Conservation (phyloP, 1,140 invertebrate species). For the Macrocentrus cingulum region DNA sequence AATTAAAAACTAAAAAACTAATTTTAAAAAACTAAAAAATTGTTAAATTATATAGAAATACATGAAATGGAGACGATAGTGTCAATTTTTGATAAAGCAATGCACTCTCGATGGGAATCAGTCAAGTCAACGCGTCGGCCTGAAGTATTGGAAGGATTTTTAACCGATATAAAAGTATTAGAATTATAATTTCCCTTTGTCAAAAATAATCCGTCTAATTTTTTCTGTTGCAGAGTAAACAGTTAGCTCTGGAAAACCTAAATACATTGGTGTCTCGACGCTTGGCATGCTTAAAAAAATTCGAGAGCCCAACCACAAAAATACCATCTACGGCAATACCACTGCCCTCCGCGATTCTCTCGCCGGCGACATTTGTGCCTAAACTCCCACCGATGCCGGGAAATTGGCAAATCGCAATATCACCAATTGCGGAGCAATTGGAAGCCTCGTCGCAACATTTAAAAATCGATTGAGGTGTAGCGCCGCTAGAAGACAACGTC, state of each 20-base stretch:
- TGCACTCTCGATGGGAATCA: conserved; percentile 42
- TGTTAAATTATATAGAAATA: too few species aligned
- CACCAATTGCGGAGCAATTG: conserved; percentile 1
- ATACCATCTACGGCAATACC: conserved; percentile 6
- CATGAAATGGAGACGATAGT: conserved; percentile 45
- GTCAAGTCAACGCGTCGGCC: conserved; percentile 36
- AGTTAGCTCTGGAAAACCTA: conserved; percentile 40
- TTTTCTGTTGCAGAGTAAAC: conserved; percentile 40
- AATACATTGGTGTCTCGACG: conserved; percentile 31
- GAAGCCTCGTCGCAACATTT: background rate
- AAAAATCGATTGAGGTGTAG: conserved; percentile 9
- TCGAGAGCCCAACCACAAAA: too few species aligned
- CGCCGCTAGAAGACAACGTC: background rate
- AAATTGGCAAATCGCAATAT: background rate
- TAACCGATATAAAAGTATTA: conserved; percentile 42
- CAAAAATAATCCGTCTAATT: conserved; percentile 38
- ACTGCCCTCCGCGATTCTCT: conserved; percentile 6
- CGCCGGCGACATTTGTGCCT: background rate
- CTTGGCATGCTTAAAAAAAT: conserved; percentile 20
- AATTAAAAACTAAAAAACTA: background rate
- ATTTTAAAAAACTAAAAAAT: too few species aligned
- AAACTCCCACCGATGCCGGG: conserved; percentile 1
- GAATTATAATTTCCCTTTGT: background rate
- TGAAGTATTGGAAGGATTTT: conserved; percentile 36
- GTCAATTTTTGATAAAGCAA: conserved; percentile 40